phyloP scores from a whole-genome alignment of 2,888 invertebrate species.

The Leuctra nigra region DNA sequence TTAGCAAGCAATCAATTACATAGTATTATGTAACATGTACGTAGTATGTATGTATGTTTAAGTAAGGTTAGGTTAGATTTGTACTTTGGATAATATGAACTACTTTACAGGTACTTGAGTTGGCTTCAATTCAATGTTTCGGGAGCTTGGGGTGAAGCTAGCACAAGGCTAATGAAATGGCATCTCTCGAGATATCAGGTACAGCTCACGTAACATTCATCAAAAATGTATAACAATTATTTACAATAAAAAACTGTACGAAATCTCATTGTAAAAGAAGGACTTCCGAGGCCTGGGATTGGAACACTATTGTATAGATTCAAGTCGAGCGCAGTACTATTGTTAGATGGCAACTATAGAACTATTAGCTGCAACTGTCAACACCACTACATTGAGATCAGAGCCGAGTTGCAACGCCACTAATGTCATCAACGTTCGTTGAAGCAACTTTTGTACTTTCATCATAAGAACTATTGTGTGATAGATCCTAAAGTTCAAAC shows the following conservation, averaged over 20 bases:
- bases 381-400: no score
- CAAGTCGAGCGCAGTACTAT: background rate
- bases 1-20: background rate
- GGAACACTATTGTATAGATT: background rate
- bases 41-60: background rate
- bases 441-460: no score
- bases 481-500: no score
- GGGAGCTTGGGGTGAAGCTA: background rate
- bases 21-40: background rate
- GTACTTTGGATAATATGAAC: slow-evolving; percentile 1
- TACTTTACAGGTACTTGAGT: slow-evolving; percentile 7
- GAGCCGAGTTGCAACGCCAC: no score
- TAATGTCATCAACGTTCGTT: no score
- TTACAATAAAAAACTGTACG: slow-evolving; percentile 21
- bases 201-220: slow-evolving; percentile 17
- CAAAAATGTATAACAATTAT: slow-evolving; percentile 17
- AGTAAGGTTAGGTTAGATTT: slow-evolving; percentile 3
- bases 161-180: slow-evolving; percentile 17
- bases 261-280: slow-evolving; percentile 23
- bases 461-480: no score
- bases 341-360: slow-evolving; percentile 1
- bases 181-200: slow-evolving; percentile 23
- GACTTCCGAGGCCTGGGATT: slow-evolving; percentile 19
- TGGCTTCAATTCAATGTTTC: slow-evolving; percentile 2
- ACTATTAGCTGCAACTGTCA: no score